Evolutionary conservation across 2,888 invertebrate genomes (phyloP).

Genomic region (Bibio marci): DNA sequence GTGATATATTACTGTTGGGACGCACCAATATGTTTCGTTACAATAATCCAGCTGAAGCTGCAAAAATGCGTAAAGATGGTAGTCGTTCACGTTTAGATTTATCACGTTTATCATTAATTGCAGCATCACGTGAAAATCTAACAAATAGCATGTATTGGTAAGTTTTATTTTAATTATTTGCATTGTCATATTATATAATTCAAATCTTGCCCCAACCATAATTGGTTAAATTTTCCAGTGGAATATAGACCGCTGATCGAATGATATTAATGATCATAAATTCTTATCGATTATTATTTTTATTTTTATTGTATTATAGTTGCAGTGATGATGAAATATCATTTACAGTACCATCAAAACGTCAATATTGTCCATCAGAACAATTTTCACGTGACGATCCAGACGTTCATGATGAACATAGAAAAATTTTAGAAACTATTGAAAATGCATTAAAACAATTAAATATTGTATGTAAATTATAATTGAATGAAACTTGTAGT

Average conservation of each 20-base stretch:
- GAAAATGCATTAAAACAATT: slow-evolving; percentile 51
- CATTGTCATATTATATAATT: background rate
- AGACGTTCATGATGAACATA: slow-evolving; percentile 43
- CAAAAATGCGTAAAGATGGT: slow-evolving; percentile 60
- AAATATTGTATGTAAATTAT: slow-evolving; percentile 19
- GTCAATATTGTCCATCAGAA: slow-evolving; percentile 24
- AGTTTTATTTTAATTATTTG: background rate
- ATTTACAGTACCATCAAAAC: slow-evolving; percentile 20
- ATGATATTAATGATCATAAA: background rate
- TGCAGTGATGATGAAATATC: slow-evolving; percentile 22
- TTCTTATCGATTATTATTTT: background rate
- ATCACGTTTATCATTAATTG: slow-evolving; percentile 63
- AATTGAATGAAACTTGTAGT: slow-evolving; percentile 3
- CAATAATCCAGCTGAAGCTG: slow-evolving; percentile 79
- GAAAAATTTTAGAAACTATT: slow-evolving; percentile 47
- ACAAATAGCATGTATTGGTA: slow-evolving; percentile 19
- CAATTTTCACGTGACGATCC: slow-evolving; percentile 34
- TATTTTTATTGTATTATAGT: slow-evolving; percentile 7
- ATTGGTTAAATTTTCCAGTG: no score
- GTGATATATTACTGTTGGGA: slow-evolving; percentile 60
- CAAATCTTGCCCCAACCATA: no score
- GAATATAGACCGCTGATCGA: background rate
- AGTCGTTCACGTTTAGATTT: slow-evolving; percentile 55
- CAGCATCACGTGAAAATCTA: slow-evolving; percentile 50
- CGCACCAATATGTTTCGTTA: slow-evolving; percentile 72